Conservation (phyloP, 2,888 invertebrate genomes). For the Ophioninae sp. region DNA sequence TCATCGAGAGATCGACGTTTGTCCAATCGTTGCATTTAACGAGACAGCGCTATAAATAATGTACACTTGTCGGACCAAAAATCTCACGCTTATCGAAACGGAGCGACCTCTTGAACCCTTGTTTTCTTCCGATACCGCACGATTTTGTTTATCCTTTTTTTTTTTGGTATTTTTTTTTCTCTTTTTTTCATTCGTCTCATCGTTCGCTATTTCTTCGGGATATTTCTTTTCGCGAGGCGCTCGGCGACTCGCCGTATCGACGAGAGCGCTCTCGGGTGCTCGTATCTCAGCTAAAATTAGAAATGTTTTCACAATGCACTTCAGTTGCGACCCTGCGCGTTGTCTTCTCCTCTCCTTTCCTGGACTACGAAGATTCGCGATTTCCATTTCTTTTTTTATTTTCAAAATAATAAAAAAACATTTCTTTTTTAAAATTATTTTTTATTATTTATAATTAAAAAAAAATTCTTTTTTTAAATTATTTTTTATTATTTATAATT, state of each 20-base stretch:
- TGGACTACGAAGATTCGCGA: background rate
- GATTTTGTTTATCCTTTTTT: background rate
- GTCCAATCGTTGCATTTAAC: background rate
- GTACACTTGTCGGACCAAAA: conserved; percentile 21
- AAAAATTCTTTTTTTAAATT: no score
- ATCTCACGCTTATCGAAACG: conserved; percentile 66
- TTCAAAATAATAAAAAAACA: no score
- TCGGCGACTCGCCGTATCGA: background rate
- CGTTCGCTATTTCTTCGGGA: background rate
- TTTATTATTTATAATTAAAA: no score
- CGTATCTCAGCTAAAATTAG: background rate
- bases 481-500: no score
- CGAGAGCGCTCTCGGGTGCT: background rate
- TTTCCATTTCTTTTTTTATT: background rate
- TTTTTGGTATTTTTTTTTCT: background rate
- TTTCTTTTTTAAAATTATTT: no score
- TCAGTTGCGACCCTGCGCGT: background rate
- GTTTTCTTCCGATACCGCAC: conserved; percentile 67
- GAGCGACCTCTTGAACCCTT: conserved; percentile 71
- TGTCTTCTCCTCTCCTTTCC: background rate
- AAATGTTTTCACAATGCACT: background rate
- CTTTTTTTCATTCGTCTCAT: conserved; percentile 5
- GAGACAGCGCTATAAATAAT: background rate
- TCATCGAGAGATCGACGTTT: conserved; percentile 6
- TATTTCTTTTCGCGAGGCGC: background rate